A percentile compares a stretch with the other conserved stretches of the same genome.
phyloP scores from a whole-genome alignment of 2,888 invertebrate species.

The Drosophila glabriapex region DNA sequence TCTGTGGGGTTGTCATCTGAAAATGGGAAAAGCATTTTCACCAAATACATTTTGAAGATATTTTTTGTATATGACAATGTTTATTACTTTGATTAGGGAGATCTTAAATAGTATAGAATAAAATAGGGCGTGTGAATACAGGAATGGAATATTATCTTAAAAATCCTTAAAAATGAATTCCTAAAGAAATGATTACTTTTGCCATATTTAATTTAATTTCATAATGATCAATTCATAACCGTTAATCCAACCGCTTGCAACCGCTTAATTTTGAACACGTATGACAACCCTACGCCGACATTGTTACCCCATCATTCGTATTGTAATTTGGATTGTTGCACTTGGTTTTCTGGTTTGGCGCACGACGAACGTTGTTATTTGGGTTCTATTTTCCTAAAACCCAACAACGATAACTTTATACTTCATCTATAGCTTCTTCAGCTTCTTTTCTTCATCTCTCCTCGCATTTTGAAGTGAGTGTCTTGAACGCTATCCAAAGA shows the following conservation, averaged over 20 bases:
- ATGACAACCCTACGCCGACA: conserved; percentile 51
- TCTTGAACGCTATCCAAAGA: background rate
- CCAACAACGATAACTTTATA: conserved; percentile 58
- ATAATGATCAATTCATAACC: conserved; percentile 12
- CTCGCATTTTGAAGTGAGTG: conserved; percentile 70
- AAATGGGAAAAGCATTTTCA: background rate
- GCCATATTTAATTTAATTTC: background rate
- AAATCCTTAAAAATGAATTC: background rate
- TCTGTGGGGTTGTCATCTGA: conserved; percentile 41
- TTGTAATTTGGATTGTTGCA: conserved; percentile 60
- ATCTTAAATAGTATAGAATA: background rate
- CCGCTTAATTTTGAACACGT: background rate
- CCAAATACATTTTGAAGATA: background rate
- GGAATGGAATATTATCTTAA: background rate
- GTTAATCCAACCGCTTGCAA: conserved; percentile 18
- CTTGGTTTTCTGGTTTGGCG: conserved; percentile 81
- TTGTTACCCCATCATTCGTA: conserved; percentile 28
- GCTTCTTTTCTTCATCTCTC: conserved; percentile 32
- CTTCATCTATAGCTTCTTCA: conserved; percentile 59
- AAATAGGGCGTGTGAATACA: background rate
- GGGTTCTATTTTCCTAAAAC: conserved; percentile 51
- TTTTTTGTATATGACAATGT: background rate
- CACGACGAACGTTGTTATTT: conserved; percentile 74
- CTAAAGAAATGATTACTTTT: background rate
- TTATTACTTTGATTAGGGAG: background rate